These are phyloP conservation scores for Leptopilina boulardi DNA, from an alignment of 1,140 invertebrate species.

Conservation along the genomic window DNA sequence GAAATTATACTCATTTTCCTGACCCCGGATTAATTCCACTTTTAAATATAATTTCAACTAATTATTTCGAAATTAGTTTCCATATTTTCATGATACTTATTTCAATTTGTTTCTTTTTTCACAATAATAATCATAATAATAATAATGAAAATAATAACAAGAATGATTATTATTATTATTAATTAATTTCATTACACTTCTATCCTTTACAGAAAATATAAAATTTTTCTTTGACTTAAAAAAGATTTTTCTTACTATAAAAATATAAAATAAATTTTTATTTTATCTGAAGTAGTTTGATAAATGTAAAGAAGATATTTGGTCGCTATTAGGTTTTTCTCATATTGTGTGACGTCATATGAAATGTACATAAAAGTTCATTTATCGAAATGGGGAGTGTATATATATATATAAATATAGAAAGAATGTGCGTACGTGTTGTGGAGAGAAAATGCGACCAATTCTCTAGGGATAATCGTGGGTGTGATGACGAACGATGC, in stretches of 20 bases:
- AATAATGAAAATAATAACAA: too few relatives aligned
- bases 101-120: not conserved
- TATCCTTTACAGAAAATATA: too few relatives aligned
- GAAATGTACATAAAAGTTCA: not conserved
- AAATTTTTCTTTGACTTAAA: too few relatives aligned
- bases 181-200: too few relatives aligned
- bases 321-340: not conserved
- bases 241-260: too few relatives aligned
- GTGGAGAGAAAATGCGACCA: not conserved
- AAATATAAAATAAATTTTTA: too few relatives aligned
- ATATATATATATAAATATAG: too few relatives aligned
- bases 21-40: not conserved
- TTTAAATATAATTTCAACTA: not conserved
- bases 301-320: not conserved
- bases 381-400: slow-evolving; percentile 20
- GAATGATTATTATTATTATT: too few relatives aligned
- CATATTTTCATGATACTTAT: not conserved
- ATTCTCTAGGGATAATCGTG: slow-evolving; percentile 58
- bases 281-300: too few relatives aligned
- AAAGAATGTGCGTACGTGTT: slow-evolving; percentile 21
- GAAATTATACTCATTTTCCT: not conserved
- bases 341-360: not conserved
- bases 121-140: too few relatives aligned
- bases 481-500: slow-evolving; percentile 57
- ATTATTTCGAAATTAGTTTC: not conserved